phyloP scores from a whole-genome alignment of 2,113 vertebrate genomes.

The Ailuropoda melanoleuca region DNA sequence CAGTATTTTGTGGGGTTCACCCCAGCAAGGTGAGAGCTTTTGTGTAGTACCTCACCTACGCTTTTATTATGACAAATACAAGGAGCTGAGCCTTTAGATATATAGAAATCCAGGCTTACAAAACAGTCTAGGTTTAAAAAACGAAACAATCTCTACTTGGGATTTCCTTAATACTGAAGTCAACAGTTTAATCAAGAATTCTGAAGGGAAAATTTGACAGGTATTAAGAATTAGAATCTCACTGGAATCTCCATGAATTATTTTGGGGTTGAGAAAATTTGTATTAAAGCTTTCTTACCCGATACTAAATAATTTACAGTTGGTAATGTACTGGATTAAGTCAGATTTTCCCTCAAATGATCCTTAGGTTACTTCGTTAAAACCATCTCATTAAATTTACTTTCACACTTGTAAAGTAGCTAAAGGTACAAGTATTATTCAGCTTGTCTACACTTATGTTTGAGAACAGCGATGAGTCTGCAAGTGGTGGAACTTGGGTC shows the following conservation, averaged over 20 bases:
- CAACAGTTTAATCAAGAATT: conserved; percentile 17
- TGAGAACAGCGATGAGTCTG: background rate
- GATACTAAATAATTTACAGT: background rate
- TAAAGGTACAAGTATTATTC: background rate
- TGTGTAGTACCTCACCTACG: background rate
- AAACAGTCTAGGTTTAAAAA: background rate
- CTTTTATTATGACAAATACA: background rate
- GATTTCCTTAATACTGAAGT: background rate
- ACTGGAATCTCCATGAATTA: background rate
- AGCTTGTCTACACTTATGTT: background rate
- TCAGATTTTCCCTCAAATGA: background rate
- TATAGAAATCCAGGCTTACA: background rate
- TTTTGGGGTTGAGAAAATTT: background rate
- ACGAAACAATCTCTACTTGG: background rate
- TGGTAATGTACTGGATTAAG: background rate
- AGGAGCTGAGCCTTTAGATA: background rate
- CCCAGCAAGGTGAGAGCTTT: background rate
- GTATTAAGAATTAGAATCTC: conserved; percentile 27
- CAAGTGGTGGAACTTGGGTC: background rate
- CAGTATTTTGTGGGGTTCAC: background rate
- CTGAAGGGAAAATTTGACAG: background rate
- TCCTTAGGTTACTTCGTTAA: background rate
- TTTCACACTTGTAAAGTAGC: background rate
- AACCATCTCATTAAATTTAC: conserved; percentile 25
- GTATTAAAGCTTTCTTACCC: background rate